These are phyloP conservation scores for Podarcis raffonei DNA, from an alignment of 2,113 vertebrate genomes.

Conservation along the genomic window DNA sequence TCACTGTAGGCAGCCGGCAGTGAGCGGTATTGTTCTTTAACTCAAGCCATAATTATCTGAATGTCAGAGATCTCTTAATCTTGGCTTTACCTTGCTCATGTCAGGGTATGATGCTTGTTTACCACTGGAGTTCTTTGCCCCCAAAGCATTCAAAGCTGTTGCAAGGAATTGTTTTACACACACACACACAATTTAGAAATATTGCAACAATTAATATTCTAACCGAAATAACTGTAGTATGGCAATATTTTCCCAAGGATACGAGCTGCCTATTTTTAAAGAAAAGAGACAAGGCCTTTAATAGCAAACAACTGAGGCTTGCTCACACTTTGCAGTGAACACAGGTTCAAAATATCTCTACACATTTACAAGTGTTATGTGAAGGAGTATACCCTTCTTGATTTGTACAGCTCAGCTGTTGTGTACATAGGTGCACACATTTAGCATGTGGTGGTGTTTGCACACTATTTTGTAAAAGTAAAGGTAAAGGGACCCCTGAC, in stretches of 20 bases:
- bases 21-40: not conserved
- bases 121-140: not conserved
- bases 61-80: conserved; percentile 1
- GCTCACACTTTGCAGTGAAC: no score
- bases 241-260: not conserved
- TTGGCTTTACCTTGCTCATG: not conserved
- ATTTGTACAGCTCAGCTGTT: no score
- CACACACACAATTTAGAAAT: not conserved
- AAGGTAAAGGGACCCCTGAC: no score
- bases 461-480: no score
- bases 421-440: no score
- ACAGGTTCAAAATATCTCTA: no score
- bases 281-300: not conserved
- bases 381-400: no score
- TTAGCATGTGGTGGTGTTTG: no score
- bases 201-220: not conserved
- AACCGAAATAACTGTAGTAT: not conserved
- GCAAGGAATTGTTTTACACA: not conserved
- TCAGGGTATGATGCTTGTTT: not conserved
- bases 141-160: not conserved
- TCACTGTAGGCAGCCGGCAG: not conserved
- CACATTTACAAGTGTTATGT: no score
- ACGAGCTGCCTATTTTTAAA: not conserved
- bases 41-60: conserved; percentile 25
- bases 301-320: not conserved